phyloP scores from a whole-genome alignment of 2,888 invertebrate genomes.

The Anoncus sp. region DNA sequence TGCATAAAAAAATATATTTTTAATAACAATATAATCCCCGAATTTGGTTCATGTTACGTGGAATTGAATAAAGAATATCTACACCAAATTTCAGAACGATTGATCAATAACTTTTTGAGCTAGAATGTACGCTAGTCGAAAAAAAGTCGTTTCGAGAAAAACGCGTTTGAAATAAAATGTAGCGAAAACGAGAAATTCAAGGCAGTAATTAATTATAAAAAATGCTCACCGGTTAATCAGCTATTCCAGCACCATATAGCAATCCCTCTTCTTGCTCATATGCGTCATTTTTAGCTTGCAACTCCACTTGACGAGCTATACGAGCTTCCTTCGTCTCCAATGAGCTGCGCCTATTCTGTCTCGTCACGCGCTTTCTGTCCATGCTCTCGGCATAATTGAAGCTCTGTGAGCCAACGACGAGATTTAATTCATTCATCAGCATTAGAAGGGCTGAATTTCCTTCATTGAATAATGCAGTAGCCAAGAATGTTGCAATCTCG shows the following conservation, averaged over 20 bases:
- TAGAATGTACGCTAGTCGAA: conserved; percentile 42
- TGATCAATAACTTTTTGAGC: conserved; percentile 28
- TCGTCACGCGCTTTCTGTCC: conserved; percentile 19
- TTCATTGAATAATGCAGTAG: conserved; percentile 3
- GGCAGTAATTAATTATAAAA: conserved; percentile 17
- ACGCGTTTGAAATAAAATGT: conserved; percentile 27
- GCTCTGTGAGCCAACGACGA: conserved; percentile 12
- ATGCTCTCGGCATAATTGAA: conserved; percentile 10
- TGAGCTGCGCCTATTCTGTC: conserved; percentile 41
- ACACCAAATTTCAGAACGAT: conserved; percentile 30
- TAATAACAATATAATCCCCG: conserved; percentile 49
- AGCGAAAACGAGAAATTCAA: conserved; percentile 13
- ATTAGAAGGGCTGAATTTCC: conserved; percentile 22
- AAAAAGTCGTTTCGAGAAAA: conserved; percentile 47
- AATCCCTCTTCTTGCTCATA: conserved; percentile 1
- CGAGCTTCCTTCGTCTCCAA: conserved; percentile 29
- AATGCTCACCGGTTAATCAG: conserved; percentile 19
- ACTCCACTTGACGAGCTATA: conserved; percentile 28
- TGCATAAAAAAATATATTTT: conserved; percentile 51
- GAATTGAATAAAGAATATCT: conserved; percentile 53
- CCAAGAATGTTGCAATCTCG: conserved; percentile 5
- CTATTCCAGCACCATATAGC: conserved; percentile 14
- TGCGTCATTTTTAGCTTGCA: conserved; percentile 14
- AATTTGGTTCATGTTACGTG: conserved; percentile 35
- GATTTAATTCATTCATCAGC: background rate